Evolutionary conservation across 2,797 vertebrate species (phyloP).

Genomic region (Chelmon rostratus): DNA sequence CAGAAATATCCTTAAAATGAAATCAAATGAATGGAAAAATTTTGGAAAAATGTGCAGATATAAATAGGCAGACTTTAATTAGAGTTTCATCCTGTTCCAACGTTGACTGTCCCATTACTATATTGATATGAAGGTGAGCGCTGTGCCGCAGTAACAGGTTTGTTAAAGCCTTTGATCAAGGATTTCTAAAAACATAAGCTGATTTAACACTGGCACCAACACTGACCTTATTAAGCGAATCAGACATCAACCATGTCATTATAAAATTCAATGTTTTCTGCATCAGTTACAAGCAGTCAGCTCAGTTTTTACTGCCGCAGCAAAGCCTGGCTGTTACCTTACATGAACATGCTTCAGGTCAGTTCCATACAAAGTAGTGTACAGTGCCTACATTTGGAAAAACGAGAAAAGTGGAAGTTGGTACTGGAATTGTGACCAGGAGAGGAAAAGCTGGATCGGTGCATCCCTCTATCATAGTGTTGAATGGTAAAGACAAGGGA

Average conservation of each 20-base stretch:
- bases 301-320: neutral
- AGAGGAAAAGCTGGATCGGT: neutral
- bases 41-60: neutral
- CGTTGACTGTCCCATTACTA: neutral
- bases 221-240: neutral
- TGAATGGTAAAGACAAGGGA: neutral
- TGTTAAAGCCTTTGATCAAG: neutral
- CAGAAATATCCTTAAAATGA: neutral
- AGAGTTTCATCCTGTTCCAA: neutral
- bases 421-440: neutral
- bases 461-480: neutral
- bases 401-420: neutral
- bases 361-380: neutral
- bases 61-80: neutral
- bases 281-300: neutral
- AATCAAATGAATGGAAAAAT: neutral
- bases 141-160: neutral
- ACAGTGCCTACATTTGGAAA: neutral
- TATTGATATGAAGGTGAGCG: neutral
- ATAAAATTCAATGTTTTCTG: neutral
- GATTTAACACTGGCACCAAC: neutral
- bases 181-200: neutral
- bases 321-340: neutral
- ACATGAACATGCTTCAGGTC: neutral
- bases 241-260: neutral